Base-by-base conservation (phyloP, 1,140 invertebrate genomes). In the Drosophila guanche region DNA sequence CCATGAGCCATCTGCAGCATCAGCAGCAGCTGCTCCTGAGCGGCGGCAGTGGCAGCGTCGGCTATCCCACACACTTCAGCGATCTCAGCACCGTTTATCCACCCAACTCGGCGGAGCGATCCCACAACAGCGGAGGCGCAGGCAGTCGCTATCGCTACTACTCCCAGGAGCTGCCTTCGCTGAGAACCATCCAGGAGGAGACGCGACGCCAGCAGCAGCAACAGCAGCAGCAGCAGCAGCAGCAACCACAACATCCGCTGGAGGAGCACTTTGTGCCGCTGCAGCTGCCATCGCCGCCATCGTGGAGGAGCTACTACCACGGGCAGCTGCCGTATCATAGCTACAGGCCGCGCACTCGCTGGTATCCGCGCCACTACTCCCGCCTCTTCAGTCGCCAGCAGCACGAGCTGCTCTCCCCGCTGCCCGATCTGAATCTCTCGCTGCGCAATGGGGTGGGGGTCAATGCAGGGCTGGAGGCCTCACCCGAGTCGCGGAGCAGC, bases 51-150 rank as follows among this genome's bases (percentile, higher is more conserved):
- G 65, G 70, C 0, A 72, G 60, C 20, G 46, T 46, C 7, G 46
- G 71, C 27, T 92, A 95, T 48, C 95, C 95, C 25, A 76, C 27
- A 91, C 95, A 63, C 95, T 95, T 96, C 79, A 96, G 95, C 85
- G 96, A 97, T 91, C 93, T 97, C 66, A 97, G 96, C 92, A 97
- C 96, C 7, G 96, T 97, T n/a, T 95, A 96, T 80, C 94, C 95
- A 40, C 94, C 95, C 33, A 96, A 95, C 72, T 96, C 96, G 51
- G 94, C 93, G 1, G 96, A 97, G 79, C 93, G 95, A 33, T 97
- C 96, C 0, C 95, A 95, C 33, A 95, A 93, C 93, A 37, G 33
- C 33, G 33, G 33, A 1, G 33, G 33, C 5, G 25, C 25, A 37
- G 1, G 86, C 56, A 94, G 79, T 52, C 93, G 95, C 51, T 91